Percentiles rank a stretch among this genome's conserved stretches.
These are phyloP conservation scores for Nudaria mundana DNA, from an alignment of 2,888 invertebrate genomes.

Conservation along the genomic window DNA sequence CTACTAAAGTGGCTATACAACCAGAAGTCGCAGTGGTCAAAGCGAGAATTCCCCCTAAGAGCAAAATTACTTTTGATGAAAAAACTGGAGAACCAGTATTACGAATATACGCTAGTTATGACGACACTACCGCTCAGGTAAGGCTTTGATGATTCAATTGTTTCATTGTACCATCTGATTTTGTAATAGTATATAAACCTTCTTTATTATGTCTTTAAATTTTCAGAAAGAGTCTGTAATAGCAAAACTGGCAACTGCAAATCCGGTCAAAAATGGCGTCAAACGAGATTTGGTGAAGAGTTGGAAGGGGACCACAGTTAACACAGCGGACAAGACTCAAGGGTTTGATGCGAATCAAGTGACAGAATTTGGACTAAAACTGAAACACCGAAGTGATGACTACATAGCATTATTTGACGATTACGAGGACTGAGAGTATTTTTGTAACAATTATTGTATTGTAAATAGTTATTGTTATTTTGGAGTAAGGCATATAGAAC, in stretches of 20 bases:
- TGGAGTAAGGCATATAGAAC: too few species aligned
- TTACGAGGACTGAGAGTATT: conserved; percentile 52
- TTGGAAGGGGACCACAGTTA: conserved; percentile 50
- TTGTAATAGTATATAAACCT: too few species aligned
- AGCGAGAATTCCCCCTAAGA: conserved; percentile 68
- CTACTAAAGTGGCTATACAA: conserved; percentile 25
- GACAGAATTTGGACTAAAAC: conserved; percentile 62
- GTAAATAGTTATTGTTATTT: too few species aligned
- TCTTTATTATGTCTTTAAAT: neutral
- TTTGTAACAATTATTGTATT: too few species aligned
- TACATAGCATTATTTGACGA: conserved; percentile 67
- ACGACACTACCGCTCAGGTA: conserved; percentile 62
- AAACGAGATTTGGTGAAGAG: conserved; percentile 47
- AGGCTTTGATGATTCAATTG: conserved; percentile 7
- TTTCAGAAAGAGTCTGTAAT: conserved; percentile 63
- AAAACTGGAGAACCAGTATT: conserved; percentile 74
- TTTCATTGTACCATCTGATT: too few species aligned
- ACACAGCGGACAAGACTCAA: conserved; percentile 48
- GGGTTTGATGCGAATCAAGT: conserved; percentile 53
- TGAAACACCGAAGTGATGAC: conserved; percentile 62
- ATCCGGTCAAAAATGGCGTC: conserved; percentile 45
- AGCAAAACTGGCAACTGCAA: conserved; percentile 53
- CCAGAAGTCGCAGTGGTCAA: conserved; percentile 57
- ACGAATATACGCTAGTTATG: conserved; percentile 78
- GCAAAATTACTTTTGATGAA: conserved; percentile 67